These are phyloP conservation scores for Nothocercus julius DNA, from an alignment of 2,113 vertebrate genomes.

Conservation along the genomic window DNA sequence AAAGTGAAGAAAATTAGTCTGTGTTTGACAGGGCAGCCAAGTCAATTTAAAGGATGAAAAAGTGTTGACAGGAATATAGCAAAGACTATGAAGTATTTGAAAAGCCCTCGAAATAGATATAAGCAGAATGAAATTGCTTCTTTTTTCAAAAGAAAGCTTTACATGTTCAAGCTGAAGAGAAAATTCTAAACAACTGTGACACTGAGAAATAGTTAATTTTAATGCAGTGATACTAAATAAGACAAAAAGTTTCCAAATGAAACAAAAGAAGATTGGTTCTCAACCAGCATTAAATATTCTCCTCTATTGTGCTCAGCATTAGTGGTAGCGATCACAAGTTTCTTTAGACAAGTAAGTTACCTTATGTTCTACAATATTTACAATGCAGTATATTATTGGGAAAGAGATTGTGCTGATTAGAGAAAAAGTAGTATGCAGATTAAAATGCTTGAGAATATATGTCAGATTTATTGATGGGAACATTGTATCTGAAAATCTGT, in stretches of 20 bases:
- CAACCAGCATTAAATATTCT: neutral
- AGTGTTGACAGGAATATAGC: neutral
- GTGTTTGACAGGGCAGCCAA: neutral
- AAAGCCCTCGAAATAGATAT: neutral
- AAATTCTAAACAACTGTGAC: neutral
- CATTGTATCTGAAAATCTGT: neutral
- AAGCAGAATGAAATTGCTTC: too few species aligned
- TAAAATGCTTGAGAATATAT: neutral
- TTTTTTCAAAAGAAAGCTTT: neutral
- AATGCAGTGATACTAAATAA: neutral
- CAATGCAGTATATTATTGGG: neutral
- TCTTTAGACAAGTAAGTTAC: neutral
- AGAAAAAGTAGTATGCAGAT: neutral
- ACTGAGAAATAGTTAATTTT: neutral
- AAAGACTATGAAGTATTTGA: rapidly evolving
- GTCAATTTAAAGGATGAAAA: neutral
- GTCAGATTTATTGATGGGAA: neutral
- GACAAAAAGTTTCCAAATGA: rapidly evolving
- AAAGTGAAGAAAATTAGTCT: neutral
- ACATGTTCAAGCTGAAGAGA: neutral
- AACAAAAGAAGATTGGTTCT: neutral
- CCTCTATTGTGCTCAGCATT: neutral
- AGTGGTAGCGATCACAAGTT: neutral
- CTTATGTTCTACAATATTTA: neutral
- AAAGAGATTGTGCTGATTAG: neutral